These are phyloP conservation scores for Pantherophis alleghaniensis DNA, from an alignment of 2,797 vertebrate genomes.

Conservation along the genomic window DNA sequence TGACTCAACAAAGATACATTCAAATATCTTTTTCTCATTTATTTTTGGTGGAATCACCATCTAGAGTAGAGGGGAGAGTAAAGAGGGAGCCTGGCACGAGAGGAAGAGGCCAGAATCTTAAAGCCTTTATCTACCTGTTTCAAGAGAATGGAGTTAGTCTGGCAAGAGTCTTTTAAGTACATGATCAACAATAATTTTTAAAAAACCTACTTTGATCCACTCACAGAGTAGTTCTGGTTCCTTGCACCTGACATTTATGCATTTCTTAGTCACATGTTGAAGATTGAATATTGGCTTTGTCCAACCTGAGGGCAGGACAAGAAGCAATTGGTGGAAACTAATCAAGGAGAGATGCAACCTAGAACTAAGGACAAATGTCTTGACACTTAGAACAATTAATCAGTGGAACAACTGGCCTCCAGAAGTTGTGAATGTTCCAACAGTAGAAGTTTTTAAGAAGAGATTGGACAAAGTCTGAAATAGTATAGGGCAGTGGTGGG, in stretches of 20 bases:
- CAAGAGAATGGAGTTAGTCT: background rate
- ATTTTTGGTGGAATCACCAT: too few species aligned
- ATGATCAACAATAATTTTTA: background rate
- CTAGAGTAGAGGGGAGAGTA: background rate
- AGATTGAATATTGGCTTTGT: background rate
- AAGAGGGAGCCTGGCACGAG: background rate
- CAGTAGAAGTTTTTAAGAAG: too few species aligned
- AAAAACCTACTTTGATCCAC: background rate
- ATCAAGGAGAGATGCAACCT: too few species aligned
- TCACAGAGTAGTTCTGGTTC: background rate
- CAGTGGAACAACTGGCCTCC: too few species aligned
- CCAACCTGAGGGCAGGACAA: too few species aligned
- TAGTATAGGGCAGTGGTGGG: too few species aligned
- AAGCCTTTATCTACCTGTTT: background rate
- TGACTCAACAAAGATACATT: background rate
- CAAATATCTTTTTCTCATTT: background rate
- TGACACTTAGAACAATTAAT: too few species aligned
- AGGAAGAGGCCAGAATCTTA: background rate
- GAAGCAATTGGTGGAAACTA: too few species aligned
- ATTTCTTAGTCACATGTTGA: background rate
- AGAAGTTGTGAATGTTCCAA: too few species aligned
- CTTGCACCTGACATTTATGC: background rate
- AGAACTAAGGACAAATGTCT: too few species aligned
- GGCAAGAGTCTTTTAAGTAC: too few species aligned
- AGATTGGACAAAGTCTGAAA: too few species aligned